Percentiles rank a stretch among this genome's conserved stretches.
Conservation (phyloP, 53 echinoderm and acorn worm species). For the Henricia sp. region DNA sequence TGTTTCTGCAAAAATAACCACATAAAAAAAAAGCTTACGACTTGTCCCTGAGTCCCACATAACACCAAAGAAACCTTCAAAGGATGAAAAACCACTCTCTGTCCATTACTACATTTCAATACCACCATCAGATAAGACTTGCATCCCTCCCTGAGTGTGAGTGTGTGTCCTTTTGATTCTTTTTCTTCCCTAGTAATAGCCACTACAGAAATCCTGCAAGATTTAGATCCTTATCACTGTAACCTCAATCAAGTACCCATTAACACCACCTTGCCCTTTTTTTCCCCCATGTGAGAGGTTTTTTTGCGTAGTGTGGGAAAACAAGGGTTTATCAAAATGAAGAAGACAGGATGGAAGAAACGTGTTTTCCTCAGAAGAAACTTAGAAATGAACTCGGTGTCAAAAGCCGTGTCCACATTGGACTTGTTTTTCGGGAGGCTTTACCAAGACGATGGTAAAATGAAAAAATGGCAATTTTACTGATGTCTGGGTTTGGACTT, state of each 20-base stretch:
- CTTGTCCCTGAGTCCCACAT: not conserved
- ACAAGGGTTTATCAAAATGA: too few relatives aligned
- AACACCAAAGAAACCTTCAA: not conserved
- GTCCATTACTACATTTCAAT: constrained; percentile 40
- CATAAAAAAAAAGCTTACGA: too few relatives aligned
- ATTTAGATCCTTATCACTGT: constrained; percentile 10
- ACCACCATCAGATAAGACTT: constrained; percentile 26
- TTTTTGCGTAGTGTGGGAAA: too few relatives aligned
- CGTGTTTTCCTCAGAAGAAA: too few relatives aligned
- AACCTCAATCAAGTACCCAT: constrained; percentile 27
- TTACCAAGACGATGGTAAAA: too few relatives aligned
- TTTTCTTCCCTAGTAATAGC: constrained; percentile 35
- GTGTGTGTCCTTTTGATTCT: not conserved
- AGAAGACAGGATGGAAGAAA: too few relatives aligned
- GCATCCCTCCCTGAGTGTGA: not conserved
- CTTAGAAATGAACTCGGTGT: too few relatives aligned
- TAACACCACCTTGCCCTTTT: constrained; percentile 11
- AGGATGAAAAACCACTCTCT: not conserved
- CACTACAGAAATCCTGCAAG: not conserved
- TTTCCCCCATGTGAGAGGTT: not conserved
- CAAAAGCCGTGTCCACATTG: too few relatives aligned
- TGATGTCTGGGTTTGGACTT: too few relatives aligned
- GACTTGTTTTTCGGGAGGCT: too few relatives aligned
- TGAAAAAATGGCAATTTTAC: too few relatives aligned
- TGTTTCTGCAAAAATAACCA: too few relatives aligned